These are phyloP conservation scores for Peromyscus eremicus DNA, from an alignment of 2,797 vertebrate genomes.

Conservation along the genomic window DNA sequence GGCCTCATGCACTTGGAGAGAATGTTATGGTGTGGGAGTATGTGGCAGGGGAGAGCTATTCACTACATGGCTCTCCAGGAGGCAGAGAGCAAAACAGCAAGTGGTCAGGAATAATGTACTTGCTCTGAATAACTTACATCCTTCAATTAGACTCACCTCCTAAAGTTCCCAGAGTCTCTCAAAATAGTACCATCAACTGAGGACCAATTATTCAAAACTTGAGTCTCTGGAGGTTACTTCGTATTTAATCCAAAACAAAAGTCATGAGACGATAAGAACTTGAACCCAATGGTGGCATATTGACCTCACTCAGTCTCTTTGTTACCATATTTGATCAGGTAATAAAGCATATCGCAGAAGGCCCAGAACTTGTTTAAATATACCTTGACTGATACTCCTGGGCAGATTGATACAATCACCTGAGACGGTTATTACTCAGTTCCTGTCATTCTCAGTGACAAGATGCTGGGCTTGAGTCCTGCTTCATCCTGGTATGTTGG, in stretches of 20 bases:
- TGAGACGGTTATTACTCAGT: background rate
- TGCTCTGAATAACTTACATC: background rate
- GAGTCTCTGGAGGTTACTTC: background rate
- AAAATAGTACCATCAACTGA: background rate
- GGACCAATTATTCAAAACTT: background rate
- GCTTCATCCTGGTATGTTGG: background rate
- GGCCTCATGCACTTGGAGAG: background rate
- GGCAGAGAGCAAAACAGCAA: background rate
- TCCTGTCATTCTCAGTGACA: background rate
- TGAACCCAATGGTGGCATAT: constrained; percentile 96
- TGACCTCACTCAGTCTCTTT: constrained; percentile 97
- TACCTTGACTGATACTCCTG: background rate
- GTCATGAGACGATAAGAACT: constrained; percentile 91
- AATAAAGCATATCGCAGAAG: background rate
- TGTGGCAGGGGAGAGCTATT: background rate
- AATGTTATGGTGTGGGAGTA: background rate
- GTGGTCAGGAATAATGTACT: background rate
- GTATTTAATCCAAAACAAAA: background rate
- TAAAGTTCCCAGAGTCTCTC: background rate
- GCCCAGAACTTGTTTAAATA: background rate
- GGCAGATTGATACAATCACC: background rate
- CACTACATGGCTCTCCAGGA: background rate
- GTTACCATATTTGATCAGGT: constrained; percentile 98
- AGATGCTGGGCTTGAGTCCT: background rate
- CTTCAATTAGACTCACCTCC: background rate